A percentile compares a stretch with the other conserved stretches of the same genome.
These are phyloP conservation scores for Conus betulinus DNA, from an alignment of 1,140 invertebrate species.

Conservation along the genomic window DNA sequence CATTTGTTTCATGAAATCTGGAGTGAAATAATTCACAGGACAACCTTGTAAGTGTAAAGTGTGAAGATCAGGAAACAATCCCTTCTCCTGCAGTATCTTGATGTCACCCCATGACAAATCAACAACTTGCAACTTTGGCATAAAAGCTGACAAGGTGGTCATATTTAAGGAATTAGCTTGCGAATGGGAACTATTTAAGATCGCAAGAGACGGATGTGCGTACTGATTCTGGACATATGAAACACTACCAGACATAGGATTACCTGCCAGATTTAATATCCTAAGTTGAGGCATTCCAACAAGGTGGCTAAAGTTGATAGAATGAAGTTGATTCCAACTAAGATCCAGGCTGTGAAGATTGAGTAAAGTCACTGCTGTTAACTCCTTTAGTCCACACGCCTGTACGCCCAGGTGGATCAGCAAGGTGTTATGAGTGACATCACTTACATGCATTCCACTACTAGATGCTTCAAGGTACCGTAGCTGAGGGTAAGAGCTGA, in stretches of 20 bases:
- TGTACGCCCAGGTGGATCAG: too few species aligned
- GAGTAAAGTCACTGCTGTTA: too few species aligned
- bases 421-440: too few species aligned
- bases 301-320: not conserved
- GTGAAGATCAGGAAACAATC: not conserved
- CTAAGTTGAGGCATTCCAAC: not conserved
- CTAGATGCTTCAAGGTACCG: constrained; percentile 18
- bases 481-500: not conserved
- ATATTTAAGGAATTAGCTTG: not conserved
- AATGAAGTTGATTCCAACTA: constrained; percentile 1
- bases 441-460: too few species aligned
- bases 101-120: not conserved
- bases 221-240: not conserved
- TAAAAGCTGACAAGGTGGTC: not conserved
- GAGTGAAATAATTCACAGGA: not conserved
- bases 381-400: too few species aligned
- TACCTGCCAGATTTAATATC: not conserved
- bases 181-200: not conserved
- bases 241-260: not conserved
- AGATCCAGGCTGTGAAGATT: too few species aligned
- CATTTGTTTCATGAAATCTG: not conserved
- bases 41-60: not conserved
- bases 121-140: not conserved
- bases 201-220: not conserved
- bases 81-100: not conserved